Base-by-base conservation (phyloP, 2,113 vertebrate genomes). In the Synchiropus splendidus region DNA sequence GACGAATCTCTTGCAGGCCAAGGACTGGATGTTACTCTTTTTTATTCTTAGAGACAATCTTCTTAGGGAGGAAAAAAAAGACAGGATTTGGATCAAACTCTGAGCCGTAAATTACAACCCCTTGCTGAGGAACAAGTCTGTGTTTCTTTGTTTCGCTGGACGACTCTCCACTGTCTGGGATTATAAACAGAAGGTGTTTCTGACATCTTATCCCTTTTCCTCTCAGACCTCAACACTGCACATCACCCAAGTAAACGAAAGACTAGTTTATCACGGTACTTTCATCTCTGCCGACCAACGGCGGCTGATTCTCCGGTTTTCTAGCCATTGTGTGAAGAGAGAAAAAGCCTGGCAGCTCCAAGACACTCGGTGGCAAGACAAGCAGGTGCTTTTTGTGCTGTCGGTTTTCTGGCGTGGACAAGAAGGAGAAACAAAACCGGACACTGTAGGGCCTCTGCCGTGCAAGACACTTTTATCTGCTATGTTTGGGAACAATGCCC, bases 111-210 rank as follows among this genome's bases (percentile, higher is more conserved):
- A 41, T 57, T 68, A n/a, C n/a, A n/a, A n/a, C n/a, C n/a, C 8
- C 21, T 27, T 4, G 21, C 21, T 27, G 21, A 27, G 8, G 21
- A 27, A 27, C 58, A 54, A 58, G 59, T 31, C n/a, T n/a, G n/a
- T 27, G 15, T 54, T 73, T 42, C 58, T 54, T 60, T 67, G 42
- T 60, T 48, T 45, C 51, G 42, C 58, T 64, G 62, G 33, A 48
- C 67, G 58, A 74, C 69, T 78, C 74, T 63, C 55, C 46, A 46
- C 39, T 49, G 1, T 16, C 9, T 38, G 4, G 10, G 31, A 71
- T 64, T 53, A 52, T 72, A 77, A 79, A 76, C 61, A 77, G 61
- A 68, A 61, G 66, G 70, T 55, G 48, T 42, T 62, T 61, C 59
- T 12, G 34, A 70, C 56, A 67, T 66, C 44, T 51, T 39, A 61